Evolutionary conservation across 2,797 vertebrate genomes (phyloP).

Genomic region (Halcyon smyrnensis): DNA sequence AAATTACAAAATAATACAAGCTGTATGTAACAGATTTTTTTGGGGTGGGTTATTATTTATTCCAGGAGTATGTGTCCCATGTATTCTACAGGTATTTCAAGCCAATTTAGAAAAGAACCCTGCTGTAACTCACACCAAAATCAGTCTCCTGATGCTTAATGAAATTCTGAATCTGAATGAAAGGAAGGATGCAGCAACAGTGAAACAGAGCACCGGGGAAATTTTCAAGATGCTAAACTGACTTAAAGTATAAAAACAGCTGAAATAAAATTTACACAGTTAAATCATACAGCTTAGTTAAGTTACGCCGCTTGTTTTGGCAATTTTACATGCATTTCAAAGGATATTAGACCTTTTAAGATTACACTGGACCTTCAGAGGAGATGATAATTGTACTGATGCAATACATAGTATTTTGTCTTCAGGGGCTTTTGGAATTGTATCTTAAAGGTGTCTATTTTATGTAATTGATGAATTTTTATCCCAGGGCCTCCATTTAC

Average conservation of each 20-base stretch:
- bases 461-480: neutral
- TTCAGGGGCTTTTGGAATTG: neutral
- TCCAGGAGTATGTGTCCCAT: neutral
- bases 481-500: neutral
- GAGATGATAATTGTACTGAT: neutral
- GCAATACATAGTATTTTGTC: neutral
- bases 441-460: neutral
- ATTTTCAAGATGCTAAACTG: neutral
- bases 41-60: neutral
- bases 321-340: neutral
- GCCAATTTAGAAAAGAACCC: neutral
- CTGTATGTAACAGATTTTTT: fast-evolving
- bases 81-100: neutral
- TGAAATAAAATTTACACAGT: neutral
- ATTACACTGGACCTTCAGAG: neutral
- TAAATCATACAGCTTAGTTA: neutral
- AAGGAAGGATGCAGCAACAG: neutral
- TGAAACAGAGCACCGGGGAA: neutral
- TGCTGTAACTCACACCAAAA: neutral
- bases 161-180: neutral
- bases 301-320: neutral
- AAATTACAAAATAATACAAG: neutral
- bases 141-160: neutral
- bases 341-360: neutral
- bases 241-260: neutral